A percentile compares a stretch with the other conserved stretches of the same genome.
Conservation (phyloP, 2,888 invertebrate genomes). For the Neoaliturus tenellus region DNA sequence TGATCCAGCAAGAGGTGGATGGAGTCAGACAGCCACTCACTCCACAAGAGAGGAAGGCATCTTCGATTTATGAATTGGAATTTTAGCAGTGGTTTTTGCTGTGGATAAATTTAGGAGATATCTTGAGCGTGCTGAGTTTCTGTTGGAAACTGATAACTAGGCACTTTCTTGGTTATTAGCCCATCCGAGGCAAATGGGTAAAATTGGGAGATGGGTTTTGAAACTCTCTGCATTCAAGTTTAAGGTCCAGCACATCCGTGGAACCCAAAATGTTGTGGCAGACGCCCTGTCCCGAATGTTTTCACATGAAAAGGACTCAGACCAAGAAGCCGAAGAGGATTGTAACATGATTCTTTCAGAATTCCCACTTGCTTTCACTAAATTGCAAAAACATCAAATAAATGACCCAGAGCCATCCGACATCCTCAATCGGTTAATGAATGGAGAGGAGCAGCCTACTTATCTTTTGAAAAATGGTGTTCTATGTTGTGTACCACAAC, state of each 20-base stretch:
- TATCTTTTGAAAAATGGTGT: not conserved
- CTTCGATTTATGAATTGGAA: not conserved
- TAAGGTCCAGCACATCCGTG: not conserved
- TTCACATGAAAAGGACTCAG: not conserved
- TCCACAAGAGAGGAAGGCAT: no score
- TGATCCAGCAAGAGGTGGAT: no score
- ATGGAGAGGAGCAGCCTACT: not conserved
- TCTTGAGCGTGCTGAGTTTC: no score
- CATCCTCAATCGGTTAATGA: no score
- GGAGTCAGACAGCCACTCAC: no score
- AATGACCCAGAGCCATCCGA: not conserved
- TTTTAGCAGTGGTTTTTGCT: constrained; percentile 24
- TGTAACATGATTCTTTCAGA: no score
- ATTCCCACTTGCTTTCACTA: not conserved
- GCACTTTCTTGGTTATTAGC: not conserved
- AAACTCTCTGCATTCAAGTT: constrained; percentile 5
- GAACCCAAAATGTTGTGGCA: constrained; percentile 20
- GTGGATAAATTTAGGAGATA: no score
- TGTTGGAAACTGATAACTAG: no score
- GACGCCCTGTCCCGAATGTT: no score
- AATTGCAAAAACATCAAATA: not conserved
- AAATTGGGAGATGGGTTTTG: not conserved
- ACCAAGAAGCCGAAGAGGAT: no score
- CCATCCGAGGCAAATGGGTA: no score
- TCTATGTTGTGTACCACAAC: not conserved